Evolutionary conservation across 2,797 vertebrate species (phyloP).

Genomic region (Chloroceryle amazona): DNA sequence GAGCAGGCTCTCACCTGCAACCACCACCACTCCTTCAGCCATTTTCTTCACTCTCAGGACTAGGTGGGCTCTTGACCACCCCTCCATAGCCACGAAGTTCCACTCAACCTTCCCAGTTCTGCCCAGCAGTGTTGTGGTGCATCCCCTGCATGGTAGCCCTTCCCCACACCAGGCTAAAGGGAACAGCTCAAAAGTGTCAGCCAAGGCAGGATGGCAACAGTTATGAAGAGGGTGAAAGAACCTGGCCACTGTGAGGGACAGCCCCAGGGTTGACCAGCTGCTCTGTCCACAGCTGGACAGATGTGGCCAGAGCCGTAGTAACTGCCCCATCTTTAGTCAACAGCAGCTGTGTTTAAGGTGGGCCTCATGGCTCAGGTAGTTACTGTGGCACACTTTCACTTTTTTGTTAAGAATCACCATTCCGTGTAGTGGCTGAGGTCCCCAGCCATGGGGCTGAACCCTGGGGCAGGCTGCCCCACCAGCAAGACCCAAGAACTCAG

Average conservation of each 20-base stretch:
- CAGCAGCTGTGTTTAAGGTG: not conserved
- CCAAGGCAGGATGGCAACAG: rapidly evolving
- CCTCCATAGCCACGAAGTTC: not conserved
- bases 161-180: not conserved
- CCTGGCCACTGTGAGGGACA: not conserved
- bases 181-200: not conserved
- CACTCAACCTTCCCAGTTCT: rapidly evolving
- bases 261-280: not conserved
- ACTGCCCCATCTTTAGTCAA: not conserved
- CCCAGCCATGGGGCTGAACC: rapidly evolving
- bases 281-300: not conserved
- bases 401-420: not conserved
- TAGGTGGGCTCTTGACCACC: not conserved
- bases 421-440: rapidly evolving
- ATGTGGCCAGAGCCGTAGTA: not conserved
- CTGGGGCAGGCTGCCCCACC: rapidly evolving
- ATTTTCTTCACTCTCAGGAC: rapidly evolving
- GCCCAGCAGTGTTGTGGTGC: not conserved
- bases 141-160: rapidly evolving
- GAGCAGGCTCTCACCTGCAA: not conserved
- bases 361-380: not conserved
- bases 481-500: rapidly evolving
- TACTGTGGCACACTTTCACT: not conserved
- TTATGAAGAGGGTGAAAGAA: rapidly evolving
- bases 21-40: not conserved